These are phyloP conservation scores for Callosobruchus maculatus DNA, from an alignment of 2,888 invertebrate genomes.

Conservation along the genomic window DNA sequence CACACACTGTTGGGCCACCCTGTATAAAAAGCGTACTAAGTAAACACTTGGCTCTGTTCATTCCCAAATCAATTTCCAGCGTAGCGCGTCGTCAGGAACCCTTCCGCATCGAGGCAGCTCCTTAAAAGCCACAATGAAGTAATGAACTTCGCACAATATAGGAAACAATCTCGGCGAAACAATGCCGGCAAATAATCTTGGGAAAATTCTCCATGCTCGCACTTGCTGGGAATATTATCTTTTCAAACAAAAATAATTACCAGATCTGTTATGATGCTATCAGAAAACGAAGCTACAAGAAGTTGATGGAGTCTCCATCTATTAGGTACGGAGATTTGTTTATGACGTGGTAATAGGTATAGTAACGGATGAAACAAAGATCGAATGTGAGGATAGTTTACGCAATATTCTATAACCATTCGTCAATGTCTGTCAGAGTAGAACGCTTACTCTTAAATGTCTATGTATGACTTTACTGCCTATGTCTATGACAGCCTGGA, in stretches of 20 bases:
- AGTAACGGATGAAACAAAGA: not conserved
- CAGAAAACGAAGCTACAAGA: not conserved
- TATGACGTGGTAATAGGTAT: not conserved
- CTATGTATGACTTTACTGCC: too few species aligned
- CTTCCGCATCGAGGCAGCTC: not conserved
- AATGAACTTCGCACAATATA: not conserved
- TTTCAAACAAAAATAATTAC: not conserved
- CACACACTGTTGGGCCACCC: too few species aligned
- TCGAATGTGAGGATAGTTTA: not conserved
- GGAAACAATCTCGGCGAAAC: not conserved
- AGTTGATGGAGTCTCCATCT: not conserved
- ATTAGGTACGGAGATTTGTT: not conserved
- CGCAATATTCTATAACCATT: too few species aligned
- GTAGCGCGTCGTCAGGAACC: not conserved
- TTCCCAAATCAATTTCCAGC: not conserved
- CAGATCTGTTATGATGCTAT: not conserved
- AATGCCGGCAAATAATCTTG: not conserved
- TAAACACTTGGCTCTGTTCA: not conserved
- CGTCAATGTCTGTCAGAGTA: too few species aligned
- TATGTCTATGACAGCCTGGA: too few species aligned
- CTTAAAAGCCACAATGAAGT: not conserved
- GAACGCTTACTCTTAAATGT: too few species aligned
- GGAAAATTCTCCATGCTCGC: not conserved
- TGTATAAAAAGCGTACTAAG: too few species aligned
- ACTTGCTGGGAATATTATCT: not conserved